Conservation (phyloP, 2,888 invertebrate species). For the Hofmannophila pseudospretella region DNA sequence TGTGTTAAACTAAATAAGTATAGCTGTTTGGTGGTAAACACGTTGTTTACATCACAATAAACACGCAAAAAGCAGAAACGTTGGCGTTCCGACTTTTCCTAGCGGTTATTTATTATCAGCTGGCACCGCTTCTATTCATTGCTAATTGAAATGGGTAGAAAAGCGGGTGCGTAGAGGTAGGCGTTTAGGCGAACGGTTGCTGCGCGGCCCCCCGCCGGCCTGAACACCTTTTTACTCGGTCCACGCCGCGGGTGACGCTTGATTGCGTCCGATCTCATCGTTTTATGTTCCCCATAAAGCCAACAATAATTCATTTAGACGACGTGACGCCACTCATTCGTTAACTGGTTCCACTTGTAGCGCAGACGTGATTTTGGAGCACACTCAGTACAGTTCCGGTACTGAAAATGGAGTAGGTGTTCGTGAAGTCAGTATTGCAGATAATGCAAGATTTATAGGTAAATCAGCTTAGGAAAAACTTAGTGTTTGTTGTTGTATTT, state of each 20-base stretch:
- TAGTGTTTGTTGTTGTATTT: no score
- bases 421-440: no score
- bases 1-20: no score
- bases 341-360: constrained; percentile 62
- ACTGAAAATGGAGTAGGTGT: constrained; percentile 9
- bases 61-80: not conserved
- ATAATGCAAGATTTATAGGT: no score
- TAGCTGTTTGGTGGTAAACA: no score
- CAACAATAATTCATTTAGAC: constrained; percentile 78
- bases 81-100: constrained; percentile 19
- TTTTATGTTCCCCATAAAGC: constrained; percentile 75
- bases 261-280: constrained; percentile 77
- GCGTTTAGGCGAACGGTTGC: constrained; percentile 65
- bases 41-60: no score
- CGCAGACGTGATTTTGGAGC: constrained; percentile 41
- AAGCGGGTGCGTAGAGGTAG: constrained; percentile 56
- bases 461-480: no score
- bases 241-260: constrained; percentile 71
- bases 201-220: constrained; percentile 53
- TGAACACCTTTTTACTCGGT: constrained; percentile 71
- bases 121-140: constrained; percentile 51
- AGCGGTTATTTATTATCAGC: constrained; percentile 33
- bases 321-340: constrained; percentile 76
- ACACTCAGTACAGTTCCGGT: constrained; percentile 28
- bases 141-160: constrained; percentile 71